A percentile compares a stretch with the other conserved stretches of the same genome.
These are phyloP conservation scores for Bucco capensis DNA, from an alignment of 2,113 vertebrate genomes.

Conservation along the genomic window DNA sequence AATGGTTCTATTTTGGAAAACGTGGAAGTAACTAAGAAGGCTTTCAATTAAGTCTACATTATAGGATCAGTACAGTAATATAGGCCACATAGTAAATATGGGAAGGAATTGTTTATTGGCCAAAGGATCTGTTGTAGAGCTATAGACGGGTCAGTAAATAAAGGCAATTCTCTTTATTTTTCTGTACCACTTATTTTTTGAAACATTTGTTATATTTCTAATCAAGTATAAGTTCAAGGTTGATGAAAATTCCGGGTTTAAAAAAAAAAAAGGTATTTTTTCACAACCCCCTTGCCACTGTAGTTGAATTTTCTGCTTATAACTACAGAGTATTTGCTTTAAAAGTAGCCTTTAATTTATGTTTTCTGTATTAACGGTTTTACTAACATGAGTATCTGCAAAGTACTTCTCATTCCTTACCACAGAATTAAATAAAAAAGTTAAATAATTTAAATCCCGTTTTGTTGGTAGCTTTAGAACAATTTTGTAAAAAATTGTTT, in stretches of 20 bases:
- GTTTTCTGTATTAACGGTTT: neutral
- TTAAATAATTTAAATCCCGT: neutral
- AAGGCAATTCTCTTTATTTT: neutral
- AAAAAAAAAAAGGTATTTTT: neutral
- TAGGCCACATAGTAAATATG: neutral
- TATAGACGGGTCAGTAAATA: neutral
- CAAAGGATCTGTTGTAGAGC: neutral
- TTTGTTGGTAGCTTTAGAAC: neutral
- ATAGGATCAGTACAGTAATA: neutral
- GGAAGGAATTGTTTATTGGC: neutral
- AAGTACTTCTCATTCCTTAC: neutral
- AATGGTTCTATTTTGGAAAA: neutral
- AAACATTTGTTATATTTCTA: neutral
- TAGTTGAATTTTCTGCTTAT: neutral
- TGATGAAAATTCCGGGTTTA: neutral
- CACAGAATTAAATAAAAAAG: neutral
- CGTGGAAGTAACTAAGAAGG: neutral
- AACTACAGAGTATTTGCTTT: neutral
- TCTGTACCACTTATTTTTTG: neutral
- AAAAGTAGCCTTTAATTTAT: neutral
- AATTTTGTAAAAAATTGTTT: neutral
- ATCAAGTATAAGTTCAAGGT: neutral
- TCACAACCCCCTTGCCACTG: rapidly evolving
- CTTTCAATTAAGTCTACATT: neutral
- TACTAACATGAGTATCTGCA: neutral